Evolutionary conservation across 2,888 invertebrate species (phyloP), one percentile per base, ranked within the genome.

Genomic region (Helicoverpa assulta): DNA sequence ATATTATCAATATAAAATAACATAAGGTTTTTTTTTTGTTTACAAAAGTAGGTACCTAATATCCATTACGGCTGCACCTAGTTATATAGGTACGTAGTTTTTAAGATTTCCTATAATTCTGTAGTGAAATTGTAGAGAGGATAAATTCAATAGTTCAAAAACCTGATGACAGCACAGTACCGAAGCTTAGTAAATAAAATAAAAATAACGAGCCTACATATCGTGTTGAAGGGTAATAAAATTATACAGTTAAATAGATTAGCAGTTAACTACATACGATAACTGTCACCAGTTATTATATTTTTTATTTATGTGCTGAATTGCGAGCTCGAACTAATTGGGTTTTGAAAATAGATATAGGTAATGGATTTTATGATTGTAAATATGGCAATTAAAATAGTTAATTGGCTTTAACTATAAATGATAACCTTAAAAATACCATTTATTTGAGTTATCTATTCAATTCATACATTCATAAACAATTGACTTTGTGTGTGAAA

Each of bases 151-250:
- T 33, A 33, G 33, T 10, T 4, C 58, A 26, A 54, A 55, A 19
- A 21, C 16, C 0, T 3, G 14, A 2, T 64, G 56, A 51, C 66
- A n/a, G 40, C 6, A 29, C 43, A 58, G 51, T 37, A 54, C 10
- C 2, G 19, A n/a, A 18, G 51, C 21, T 10, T 1, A 40, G 18
- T n/a, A 14, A 43, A 47, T 43, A 56, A 61, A 52, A 10, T 54
- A 10, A 61, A 61, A 52, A 10, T 54, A 10, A 61, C 14, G 0
- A 5, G 2, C 14, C 33, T 50, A 52, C 50, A 50, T 76, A 29
- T 76, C 76, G 61, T 76, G 70, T 10, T n/a, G 8, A 14, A 57
- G 26, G 0, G 50, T 33, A 57, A 69, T 76, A 69, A 73, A 73
- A 62, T 33, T 1, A 57, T 43, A 26, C 50, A 29, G 33, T 69